Base-by-base conservation (phyloP, 2,113 vertebrate species). In the Camelus bactrianus region DNA sequence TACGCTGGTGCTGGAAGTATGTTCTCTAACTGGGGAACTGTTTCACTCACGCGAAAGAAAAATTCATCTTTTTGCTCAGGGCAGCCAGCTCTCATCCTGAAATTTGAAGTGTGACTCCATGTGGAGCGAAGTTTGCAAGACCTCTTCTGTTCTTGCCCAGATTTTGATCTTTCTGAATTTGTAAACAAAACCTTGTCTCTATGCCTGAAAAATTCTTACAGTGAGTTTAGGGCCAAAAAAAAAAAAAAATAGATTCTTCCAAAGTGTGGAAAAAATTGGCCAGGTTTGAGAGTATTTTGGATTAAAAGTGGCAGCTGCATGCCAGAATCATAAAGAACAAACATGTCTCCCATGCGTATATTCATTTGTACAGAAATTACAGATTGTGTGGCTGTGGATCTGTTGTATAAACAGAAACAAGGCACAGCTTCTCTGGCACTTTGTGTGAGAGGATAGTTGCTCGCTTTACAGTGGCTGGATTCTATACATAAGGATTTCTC, bases 151-250 rank as follows among this genome's bases (percentile, higher is more conserved):
- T 88, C 62, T 92, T 69, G 54, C 80, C 62, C 82, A 85, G 60
- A 86, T 94, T 96, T 97, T 97, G 30, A 96, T 93, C 58, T 75
- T 90, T 81, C 72, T 95, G 84, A 88, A 88, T 97, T 69, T 96
- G 69, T 95, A 96, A 97, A 97, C 92, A 96, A 90, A 96, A 90
- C 56, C 73, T 93, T 64, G 79, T 91, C 48, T 94, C 46, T 58
- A 32, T 8, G 82, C 69, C 65, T 89, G 56, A 83, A 79, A 46
- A 46, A 70, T 96, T 86, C 93, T 95, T 83, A 64, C 14, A 85
- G 73, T 30, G 73, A 86, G 15, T 95, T 48, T 95, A 26, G 1
- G 2, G 88, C 85, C 80, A 89, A 94, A 84, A 95, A 32, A 91
- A 96, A 97, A 92, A 58, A 38, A 38, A 38, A 35, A 35, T 35